phyloP scores from a whole-genome alignment of 2,113 vertebrate species.

The Solenodon paradoxus region DNA sequence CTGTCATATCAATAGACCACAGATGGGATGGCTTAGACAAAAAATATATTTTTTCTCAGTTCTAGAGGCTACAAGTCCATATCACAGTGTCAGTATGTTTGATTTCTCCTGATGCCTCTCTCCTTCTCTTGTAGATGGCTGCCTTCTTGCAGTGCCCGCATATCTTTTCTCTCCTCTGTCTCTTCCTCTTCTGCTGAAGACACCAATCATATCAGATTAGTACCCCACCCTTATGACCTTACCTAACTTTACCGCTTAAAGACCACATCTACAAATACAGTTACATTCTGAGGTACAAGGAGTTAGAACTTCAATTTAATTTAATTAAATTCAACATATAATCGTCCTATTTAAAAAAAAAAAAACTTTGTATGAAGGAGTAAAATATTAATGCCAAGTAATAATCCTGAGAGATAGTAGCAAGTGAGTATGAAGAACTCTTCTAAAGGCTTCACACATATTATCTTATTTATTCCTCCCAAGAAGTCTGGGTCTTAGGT shows the following conservation, averaged over 20 bases:
- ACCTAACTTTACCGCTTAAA: neutral
- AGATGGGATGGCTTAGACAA: neutral
- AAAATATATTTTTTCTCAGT: neutral
- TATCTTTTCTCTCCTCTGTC: neutral
- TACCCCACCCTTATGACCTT: neutral
- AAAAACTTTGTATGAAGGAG: neutral
- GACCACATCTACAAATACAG: neutral
- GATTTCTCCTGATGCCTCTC: neutral
- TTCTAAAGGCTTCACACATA: neutral
- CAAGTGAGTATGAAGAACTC: neutral
- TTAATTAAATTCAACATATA: neutral
- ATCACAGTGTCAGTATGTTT: neutral
- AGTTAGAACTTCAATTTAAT: neutral
- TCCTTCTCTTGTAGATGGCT: neutral
- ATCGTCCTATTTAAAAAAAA: neutral
- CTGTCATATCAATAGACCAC: neutral
- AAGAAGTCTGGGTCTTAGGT: neutral
- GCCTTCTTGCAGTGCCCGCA: neutral
- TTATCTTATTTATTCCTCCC: neutral
- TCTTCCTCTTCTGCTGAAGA: neutral
- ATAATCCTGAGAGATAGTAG: neutral
- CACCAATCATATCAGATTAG: neutral
- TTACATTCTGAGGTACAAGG: neutral
- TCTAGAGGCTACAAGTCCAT: neutral
- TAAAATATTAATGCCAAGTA: neutral